Conservation (phyloP, 2,888 invertebrate genomes). For the Lithophane ornitopus region DNA sequence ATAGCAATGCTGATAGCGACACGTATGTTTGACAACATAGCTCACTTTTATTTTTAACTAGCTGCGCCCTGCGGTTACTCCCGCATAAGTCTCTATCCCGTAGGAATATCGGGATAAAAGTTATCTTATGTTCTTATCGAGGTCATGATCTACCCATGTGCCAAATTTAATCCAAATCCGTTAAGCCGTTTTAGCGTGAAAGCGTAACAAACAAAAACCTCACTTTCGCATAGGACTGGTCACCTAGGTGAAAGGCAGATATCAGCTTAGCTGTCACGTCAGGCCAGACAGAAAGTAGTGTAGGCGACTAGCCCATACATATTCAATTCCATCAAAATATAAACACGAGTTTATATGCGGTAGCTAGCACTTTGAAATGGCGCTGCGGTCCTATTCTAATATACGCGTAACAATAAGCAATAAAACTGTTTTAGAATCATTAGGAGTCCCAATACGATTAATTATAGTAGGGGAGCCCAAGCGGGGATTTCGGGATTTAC, state of each 20-base stretch:
- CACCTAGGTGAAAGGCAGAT: neutral
- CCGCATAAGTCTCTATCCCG: no score
- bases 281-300: neutral
- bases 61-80: no score
- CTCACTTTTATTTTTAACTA: slow-evolving; percentile 7
- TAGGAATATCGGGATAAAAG: no score
- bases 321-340: slow-evolving; percentile 10
- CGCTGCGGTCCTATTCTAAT: neutral
- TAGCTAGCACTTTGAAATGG: neutral
- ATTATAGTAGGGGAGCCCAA: no score
- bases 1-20: slow-evolving; percentile 59
- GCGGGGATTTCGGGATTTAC: no score
- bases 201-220: no score
- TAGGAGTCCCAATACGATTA: neutral
- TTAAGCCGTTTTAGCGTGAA: no score
- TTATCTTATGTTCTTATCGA: no score
- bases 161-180: no score
- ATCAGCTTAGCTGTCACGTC: neutral
- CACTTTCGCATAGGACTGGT: neutral
- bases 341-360: neutral
- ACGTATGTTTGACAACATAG: slow-evolving; percentile 42
- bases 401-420: slow-evolving; percentile 11
- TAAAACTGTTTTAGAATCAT: slow-evolving; percentile 24
- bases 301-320: neutral
- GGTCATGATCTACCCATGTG: no score